phyloP scores from a whole-genome alignment of 1,140 invertebrate genomes.

The Sinella curviseta region DNA sequence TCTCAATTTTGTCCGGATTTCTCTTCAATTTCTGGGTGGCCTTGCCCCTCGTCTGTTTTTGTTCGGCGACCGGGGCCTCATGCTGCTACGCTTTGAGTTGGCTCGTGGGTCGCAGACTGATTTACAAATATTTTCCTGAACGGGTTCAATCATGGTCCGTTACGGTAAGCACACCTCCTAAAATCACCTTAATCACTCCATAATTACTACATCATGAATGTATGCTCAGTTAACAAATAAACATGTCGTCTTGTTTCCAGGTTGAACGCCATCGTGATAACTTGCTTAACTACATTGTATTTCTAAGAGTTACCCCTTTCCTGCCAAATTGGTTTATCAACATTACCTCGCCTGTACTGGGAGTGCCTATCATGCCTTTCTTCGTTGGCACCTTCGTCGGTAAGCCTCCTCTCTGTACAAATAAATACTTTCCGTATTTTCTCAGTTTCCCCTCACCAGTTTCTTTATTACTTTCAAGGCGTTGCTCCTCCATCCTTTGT shows the following conservation, averaged over 20 bases:
- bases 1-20: conserved; percentile 96
- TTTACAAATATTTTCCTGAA: conserved; percentile 86
- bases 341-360: conserved; percentile 91
- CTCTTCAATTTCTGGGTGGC: conserved; percentile 92
- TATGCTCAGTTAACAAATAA: neutral
- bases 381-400: conserved; percentile 85
- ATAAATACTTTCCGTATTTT: too few species aligned
- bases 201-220: neutral
- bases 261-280: conserved; percentile 81
- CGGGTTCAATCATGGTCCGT: conserved; percentile 80
- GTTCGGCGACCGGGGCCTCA: conserved; percentile 92
- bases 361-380: conserved; percentile 89
- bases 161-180: conserved; percentile 62
- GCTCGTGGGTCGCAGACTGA: conserved; percentile 78
- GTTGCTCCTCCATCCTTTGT: conserved; percentile 97
- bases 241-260: conserved; percentile 53
- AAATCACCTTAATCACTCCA: too few species aligned
- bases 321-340: conserved; percentile 99
- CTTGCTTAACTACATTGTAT: conserved; percentile 94
- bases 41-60: conserved; percentile 86
- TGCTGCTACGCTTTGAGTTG: conserved; percentile 93
- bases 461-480: too few species aligned
- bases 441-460: too few species aligned
- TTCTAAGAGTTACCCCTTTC: conserved; percentile 94
- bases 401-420: conserved; percentile 55